Percentiles rank a stretch among this genome's conserved stretches.
phyloP scores from a whole-genome alignment of 2,888 invertebrate genomes.

The Cetonia aurata region DNA sequence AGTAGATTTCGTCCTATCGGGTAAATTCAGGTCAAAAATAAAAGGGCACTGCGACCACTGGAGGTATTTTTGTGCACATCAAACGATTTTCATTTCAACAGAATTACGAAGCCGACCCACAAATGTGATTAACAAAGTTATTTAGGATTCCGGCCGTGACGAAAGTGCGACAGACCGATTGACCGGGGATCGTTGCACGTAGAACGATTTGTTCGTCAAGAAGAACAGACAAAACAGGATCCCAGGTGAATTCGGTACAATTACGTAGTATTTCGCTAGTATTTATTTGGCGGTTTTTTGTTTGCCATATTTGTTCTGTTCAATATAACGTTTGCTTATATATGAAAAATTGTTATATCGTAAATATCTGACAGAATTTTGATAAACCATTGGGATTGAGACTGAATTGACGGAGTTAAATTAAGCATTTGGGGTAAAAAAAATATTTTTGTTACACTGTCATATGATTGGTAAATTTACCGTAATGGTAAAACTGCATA shows the following conservation, averaged over 20 bases:
- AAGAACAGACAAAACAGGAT: background rate
- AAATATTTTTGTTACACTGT: no score
- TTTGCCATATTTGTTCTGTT: no score
- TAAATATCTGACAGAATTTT: no score
- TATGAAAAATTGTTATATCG: no score
- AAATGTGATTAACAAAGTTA: slow-evolving; percentile 64
- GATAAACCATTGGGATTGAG: no score
- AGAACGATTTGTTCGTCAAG: slow-evolving; percentile 2
- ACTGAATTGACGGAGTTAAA: no score
- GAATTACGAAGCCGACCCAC: slow-evolving; percentile 59
- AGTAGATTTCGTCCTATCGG: slow-evolving; percentile 2
- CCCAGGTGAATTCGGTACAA: background rate
- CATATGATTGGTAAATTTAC: no score
- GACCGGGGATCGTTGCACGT: background rate
- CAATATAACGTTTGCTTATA: no score
- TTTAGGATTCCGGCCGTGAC: slow-evolving; percentile 63
- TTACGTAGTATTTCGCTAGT: background rate
- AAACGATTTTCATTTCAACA: slow-evolving; percentile 62
- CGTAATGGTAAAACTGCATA: no score
- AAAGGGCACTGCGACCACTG: slow-evolving; percentile 52
- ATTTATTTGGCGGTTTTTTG: background rate
- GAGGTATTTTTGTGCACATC: slow-evolving; percentile 60
- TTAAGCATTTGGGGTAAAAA: no score
- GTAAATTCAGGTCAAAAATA: slow-evolving; percentile 54
- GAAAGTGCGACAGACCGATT: slow-evolving; percentile 24